Percentiles rank a stretch among this genome's conserved stretches.
phyloP scores from a whole-genome alignment of 1,140 invertebrate genomes.

The Sinella curviseta region DNA sequence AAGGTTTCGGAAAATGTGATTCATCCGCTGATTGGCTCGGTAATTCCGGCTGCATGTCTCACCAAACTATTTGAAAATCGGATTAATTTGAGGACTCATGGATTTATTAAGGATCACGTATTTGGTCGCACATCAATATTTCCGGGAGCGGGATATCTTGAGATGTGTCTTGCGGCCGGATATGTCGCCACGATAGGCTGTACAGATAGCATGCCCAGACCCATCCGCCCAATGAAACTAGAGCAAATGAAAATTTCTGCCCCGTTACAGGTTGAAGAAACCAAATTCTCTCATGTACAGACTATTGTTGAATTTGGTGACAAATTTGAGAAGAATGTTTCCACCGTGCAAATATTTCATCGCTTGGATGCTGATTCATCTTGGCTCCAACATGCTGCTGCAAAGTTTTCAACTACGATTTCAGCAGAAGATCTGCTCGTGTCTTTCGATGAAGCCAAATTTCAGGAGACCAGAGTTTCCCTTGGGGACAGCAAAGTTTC shows the following conservation, averaged over 20 bases:
- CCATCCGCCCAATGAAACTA: background rate
- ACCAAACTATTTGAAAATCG: background rate
- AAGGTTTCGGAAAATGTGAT: background rate
- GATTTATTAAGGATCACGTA: background rate
- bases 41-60: background rate
- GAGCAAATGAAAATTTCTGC: background rate
- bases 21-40: background rate
- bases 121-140: background rate
- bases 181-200: background rate
- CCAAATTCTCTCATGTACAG: background rate
- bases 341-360: background rate
- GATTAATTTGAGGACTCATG: background rate
- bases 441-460: background rate
- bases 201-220: background rate
- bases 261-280: background rate
- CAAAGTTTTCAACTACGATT: background rate
- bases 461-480: background rate
- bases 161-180: background rate
- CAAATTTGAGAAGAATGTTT: background rate
- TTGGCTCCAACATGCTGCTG: background rate
- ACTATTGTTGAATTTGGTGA: background rate
- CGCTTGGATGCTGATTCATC: background rate
- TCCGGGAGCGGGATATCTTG: background rate
- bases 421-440: background rate
- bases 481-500: background rate